Evolutionary conservation across 2,113 vertebrate genomes (phyloP).

Genomic region (Circaetus gallicus): DNA sequence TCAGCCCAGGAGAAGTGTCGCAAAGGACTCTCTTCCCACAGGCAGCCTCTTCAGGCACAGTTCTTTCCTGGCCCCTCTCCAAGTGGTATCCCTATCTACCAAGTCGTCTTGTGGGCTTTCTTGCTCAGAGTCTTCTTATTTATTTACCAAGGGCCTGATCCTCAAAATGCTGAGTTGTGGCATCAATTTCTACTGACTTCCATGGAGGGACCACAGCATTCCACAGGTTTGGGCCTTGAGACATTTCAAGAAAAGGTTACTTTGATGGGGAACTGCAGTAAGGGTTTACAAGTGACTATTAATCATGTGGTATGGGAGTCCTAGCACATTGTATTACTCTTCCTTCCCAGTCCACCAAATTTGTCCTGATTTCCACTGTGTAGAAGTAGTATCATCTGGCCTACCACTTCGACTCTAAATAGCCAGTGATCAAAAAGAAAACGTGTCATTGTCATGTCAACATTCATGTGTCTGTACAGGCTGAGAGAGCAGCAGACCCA

Average conservation of each 20-base stretch:
- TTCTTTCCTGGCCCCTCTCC: neutral
- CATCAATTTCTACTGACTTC: neutral
- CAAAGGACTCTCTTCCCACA: neutral
- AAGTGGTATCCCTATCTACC: neutral
- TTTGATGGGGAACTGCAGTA: neutral
- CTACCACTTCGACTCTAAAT: neutral
- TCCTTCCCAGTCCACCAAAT: neutral
- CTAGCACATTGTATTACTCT: neutral
- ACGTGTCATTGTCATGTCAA: neutral
- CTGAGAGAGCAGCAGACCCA: neutral
- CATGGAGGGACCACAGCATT: neutral
- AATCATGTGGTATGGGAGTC: accelerated
- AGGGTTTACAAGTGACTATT: neutral
- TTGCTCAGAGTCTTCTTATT: neutral
- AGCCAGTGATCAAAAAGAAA: neutral
- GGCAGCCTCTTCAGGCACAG: neutral
- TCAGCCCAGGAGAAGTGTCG: neutral
- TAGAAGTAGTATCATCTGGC: neutral
- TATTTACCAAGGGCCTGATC: neutral
- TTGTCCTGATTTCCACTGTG: neutral
- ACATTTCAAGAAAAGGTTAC: neutral
- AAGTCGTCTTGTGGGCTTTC: neutral
- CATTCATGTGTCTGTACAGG: neutral
- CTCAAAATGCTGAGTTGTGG: neutral
- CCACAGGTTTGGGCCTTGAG: neutral